Conservation (phyloP, 2,888 invertebrate species). For the Mythimna pallens region DNA sequence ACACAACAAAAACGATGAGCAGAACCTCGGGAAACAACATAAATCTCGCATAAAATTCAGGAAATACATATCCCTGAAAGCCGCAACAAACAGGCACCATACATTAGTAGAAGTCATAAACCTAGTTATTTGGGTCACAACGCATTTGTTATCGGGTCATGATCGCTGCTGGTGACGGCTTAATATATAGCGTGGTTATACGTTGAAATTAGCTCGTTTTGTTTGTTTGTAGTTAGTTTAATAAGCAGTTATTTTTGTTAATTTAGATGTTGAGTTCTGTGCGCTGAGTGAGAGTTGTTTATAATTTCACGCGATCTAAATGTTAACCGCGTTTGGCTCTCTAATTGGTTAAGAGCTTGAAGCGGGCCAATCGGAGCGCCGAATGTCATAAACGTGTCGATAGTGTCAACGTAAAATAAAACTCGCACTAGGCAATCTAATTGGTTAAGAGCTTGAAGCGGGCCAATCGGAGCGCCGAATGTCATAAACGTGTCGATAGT, state of each 20-base stretch:
- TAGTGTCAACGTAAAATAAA: too few relatives aligned
- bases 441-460: too few relatives aligned
- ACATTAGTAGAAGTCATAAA: conserved; percentile 48
- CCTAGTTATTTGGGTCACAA: conserved; percentile 61
- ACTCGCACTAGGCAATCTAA: too few relatives aligned
- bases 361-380: too few relatives aligned
- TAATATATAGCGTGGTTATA: conserved; percentile 46
- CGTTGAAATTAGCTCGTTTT: conserved; percentile 38
- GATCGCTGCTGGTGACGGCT: conserved; percentile 50
- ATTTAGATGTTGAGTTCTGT: not conserved
- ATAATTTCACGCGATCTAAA: too few relatives aligned
- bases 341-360: too few relatives aligned
- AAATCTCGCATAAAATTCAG: conserved; percentile 15
- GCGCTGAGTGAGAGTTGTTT: too few relatives aligned
- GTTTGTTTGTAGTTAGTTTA: conserved; percentile 25
- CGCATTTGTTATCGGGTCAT: conserved; percentile 63
- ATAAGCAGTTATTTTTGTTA: conserved; percentile 10
- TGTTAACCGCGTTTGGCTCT: too few relatives aligned
- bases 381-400: too few relatives aligned
- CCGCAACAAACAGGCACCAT: conserved; percentile 15
- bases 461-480: too few relatives aligned
- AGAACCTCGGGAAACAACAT: not conserved
- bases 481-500: too few relatives aligned
- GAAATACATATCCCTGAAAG: conserved; percentile 12
- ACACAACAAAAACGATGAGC: not conserved